phyloP scores from a whole-genome alignment of 2,113 vertebrate genomes.

The Lucifuga dentata region DNA sequence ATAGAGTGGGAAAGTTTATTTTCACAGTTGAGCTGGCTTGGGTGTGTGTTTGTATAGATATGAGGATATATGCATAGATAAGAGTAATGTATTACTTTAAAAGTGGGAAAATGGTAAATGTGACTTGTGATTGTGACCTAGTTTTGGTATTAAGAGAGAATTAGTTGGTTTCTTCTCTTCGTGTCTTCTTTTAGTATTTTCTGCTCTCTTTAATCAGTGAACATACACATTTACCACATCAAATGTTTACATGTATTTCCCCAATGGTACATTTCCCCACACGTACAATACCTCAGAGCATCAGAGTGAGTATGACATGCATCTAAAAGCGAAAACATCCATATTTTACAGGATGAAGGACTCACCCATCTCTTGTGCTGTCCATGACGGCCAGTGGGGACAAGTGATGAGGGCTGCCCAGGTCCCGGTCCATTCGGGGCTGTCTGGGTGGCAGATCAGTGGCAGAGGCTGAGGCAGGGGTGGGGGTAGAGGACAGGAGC shows the following conservation, averaged over 20 bases:
- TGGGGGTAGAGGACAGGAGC: slow-evolving; percentile 82
- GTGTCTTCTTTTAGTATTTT: neutral
- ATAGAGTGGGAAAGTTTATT: neutral
- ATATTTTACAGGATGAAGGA: slow-evolving; percentile 1
- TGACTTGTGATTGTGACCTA: too few relatives aligned
- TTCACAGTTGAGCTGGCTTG: neutral
- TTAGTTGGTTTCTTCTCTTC: neutral
- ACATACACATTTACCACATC: slow-evolving; percentile 1
- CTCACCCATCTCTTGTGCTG: slow-evolving; percentile 89
- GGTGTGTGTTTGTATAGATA: neutral
- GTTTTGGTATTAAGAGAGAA: too few relatives aligned
- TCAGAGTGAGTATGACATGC: slow-evolving; percentile 19
- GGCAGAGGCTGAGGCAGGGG: slow-evolving; percentile 57
- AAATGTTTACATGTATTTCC: slow-evolving; percentile 23
- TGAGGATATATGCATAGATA: neutral
- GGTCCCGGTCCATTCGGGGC: slow-evolving; percentile 85
- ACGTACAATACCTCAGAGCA: slow-evolving; percentile 1
- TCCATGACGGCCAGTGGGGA: slow-evolving; percentile 86
- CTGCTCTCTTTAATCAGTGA: slow-evolving; percentile 2
- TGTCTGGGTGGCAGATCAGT: slow-evolving; percentile 85
- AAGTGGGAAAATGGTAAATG: too few relatives aligned
- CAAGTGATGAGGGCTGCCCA: slow-evolving; percentile 89
- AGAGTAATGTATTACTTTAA: too few relatives aligned
- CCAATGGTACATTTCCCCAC: slow-evolving; percentile 22
- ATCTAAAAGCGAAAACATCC: neutral